Conservation (phyloP, 2,797 vertebrate species). For the Furcifer pardalis region DNA sequence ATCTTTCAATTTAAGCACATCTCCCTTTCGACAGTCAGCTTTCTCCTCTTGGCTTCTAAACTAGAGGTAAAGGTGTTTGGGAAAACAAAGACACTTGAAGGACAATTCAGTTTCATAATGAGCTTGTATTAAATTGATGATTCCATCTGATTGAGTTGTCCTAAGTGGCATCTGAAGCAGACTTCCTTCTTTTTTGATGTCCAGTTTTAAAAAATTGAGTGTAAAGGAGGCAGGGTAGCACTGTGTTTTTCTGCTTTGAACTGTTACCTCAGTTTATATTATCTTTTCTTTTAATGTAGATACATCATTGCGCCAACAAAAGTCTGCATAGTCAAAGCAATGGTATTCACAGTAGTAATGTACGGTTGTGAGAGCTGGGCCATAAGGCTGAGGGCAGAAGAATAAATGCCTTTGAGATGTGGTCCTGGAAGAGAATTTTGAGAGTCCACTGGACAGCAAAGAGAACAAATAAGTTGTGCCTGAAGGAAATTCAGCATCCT, state of each 20-base stretch:
- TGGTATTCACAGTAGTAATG: too few relatives aligned
- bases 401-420: too few relatives aligned
- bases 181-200: background rate
- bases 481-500: too few relatives aligned
- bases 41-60: background rate
- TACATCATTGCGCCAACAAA: too few relatives aligned
- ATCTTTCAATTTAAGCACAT: background rate
- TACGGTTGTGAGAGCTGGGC: too few relatives aligned
- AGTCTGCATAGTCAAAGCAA: too few relatives aligned
- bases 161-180: background rate
- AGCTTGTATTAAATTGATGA: background rate
- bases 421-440: too few relatives aligned
- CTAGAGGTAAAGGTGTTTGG: background rate
- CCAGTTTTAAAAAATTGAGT: background rate
- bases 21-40: background rate
- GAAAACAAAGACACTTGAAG: background rate
- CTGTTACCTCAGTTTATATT: background rate
- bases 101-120: slow-evolving; percentile 12
- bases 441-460: too few relatives aligned
- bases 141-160: background rate
- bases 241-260: too few relatives aligned
- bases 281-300: too few relatives aligned
- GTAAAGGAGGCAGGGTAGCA: background rate
- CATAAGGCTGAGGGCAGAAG: too few relatives aligned
- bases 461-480: too few relatives aligned